Evolutionary conservation across 1,140 invertebrate species (phyloP), one percentile per base, ranked within the genome.

Genomic region (Chironomus striatipennis): DNA sequence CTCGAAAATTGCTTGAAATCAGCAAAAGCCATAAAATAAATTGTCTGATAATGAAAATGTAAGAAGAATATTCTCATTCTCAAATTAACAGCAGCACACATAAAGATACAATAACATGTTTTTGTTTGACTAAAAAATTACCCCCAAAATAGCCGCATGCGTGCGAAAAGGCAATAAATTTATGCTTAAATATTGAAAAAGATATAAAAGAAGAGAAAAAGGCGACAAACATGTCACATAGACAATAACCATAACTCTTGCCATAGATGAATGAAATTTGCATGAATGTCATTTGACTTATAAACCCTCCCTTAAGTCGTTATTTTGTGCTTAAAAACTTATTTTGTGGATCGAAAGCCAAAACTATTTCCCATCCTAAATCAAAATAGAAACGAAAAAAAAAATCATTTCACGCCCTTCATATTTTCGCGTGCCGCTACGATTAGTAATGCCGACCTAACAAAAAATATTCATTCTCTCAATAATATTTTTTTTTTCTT

Each of bases 381-480:
- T 34, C 24, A 34, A 34, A 34, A 34, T 34, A 34, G 24, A 5
- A 34, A 34, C 24, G 24, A 2, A 34, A 34, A 34, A 34, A 34
- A 34, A 34, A 5, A 34, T 57, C 47, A 57, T 15, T 57, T 57
- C 47, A 57, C 47, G 47, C 47, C 47, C 47, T 57, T 57, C 47
- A n/a, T 15, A 57, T 57, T 21, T 70, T 70, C 65, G 65, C 65
- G 65, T 70, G 65, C 65, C 65, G 65, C 65, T 21, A 70, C 24
- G 24, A 34, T 34, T 34, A 34, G 24, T 20, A 70, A 9, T 70
- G 47, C 47, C 47, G 47, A 57, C 1, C 24, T 5, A 5, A 34
- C 24, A n/a, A 57, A 57, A 57, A 57, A 12, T 57, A n/a, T 57
- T 10, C n/a, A 12, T 57, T 10, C 47, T 57, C n/a, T 57, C 47